phyloP scores from a whole-genome alignment of 2,113 vertebrate species.

The Hydrolagus affinis region DNA sequence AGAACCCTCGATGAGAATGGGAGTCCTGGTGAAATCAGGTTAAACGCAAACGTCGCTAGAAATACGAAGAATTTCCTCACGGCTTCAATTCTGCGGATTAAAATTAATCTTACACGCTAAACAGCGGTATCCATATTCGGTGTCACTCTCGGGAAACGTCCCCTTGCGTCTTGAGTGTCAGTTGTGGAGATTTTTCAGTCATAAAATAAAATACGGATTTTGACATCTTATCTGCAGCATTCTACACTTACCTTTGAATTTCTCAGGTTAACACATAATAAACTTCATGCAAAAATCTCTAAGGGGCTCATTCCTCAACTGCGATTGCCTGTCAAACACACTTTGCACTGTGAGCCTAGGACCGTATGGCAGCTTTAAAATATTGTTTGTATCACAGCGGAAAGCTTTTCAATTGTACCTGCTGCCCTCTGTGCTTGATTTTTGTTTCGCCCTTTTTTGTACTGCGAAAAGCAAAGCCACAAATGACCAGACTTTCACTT shows the following conservation, averaged over 20 bases:
- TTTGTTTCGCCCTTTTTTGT: not conserved
- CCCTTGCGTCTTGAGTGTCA: not conserved
- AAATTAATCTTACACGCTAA: not conserved
- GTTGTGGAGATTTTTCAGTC: not conserved
- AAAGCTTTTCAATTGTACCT: not conserved
- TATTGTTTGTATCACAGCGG: not conserved
- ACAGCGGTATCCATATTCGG: not conserved
- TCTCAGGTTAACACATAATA: slow-evolving; percentile 7
- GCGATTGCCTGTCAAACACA: slow-evolving; percentile 9
- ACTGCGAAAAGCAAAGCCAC: not conserved
- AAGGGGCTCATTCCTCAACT: slow-evolving; percentile 21
- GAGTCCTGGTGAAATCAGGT: not conserved
- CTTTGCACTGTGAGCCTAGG: slow-evolving; percentile 8
- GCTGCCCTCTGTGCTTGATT: not conserved
- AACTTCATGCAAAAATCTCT: slow-evolving; percentile 16
- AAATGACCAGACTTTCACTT: not conserved
- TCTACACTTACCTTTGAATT: slow-evolving; percentile 22
- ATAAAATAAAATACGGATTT: slow-evolving; percentile 11
- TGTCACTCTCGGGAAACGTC: not conserved
- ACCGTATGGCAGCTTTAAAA: slow-evolving; percentile 19
- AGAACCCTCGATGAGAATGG: not conserved
- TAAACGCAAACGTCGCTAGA: not conserved
- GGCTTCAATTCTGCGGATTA: not conserved
- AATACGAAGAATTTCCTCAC: not conserved
- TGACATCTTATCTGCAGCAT: slow-evolving; percentile 18